Base-by-base conservation (phyloP, 64 coral and sea anemone genomes). In the Pocillopora damicornis region DNA sequence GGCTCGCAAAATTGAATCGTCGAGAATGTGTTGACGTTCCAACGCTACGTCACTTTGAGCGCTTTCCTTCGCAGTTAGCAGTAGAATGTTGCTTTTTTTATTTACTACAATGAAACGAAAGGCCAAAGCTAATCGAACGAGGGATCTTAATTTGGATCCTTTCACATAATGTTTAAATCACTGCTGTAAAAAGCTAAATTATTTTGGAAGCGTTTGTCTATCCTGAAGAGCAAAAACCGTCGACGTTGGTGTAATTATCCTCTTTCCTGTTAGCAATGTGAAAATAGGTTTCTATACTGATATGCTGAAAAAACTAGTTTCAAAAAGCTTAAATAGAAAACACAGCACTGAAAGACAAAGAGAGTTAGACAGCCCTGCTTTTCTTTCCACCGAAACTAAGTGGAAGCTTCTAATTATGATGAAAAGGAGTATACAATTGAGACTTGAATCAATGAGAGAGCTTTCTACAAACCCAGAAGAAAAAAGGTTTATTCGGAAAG, bases 401-500 rank as follows among this genome's bases (percentile, higher is more conserved):
- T 36, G 61, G 18, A 22, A 85, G 67, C 38, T 85, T 73, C 63
- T 25, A 85, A 71, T 68, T 57, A 71, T 22, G 81, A 68, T 22
- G 63, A 36, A 81, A 85, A 72, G 9, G 37, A 45, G 23, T 57
- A n/a, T 15, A 71, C 81, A 85, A 85, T 85, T 85, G 17, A 18
- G 35, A 15, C 80, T 45, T 68, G 80, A 82, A 66, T 82, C 26
- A 82, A 26, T 9, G 80, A 61, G 59, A 6, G 65, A 67, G 35
- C 65, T 85, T 72, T 26, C 69, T 63, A 85, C 22, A 58, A 85
- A 85, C 81, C 17, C 69, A 38, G 71, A 73, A 25, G 64, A 73
- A 85, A 72, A 45, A 42, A 85, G 45, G 72, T 72, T 85, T 63
- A 85, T 58, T 65, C 11, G 12, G 9, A 3, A 35, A 85, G 38